Evolutionary conservation across 2,888 invertebrate genomes (phyloP).

Genomic region (Erynnis tages): DNA sequence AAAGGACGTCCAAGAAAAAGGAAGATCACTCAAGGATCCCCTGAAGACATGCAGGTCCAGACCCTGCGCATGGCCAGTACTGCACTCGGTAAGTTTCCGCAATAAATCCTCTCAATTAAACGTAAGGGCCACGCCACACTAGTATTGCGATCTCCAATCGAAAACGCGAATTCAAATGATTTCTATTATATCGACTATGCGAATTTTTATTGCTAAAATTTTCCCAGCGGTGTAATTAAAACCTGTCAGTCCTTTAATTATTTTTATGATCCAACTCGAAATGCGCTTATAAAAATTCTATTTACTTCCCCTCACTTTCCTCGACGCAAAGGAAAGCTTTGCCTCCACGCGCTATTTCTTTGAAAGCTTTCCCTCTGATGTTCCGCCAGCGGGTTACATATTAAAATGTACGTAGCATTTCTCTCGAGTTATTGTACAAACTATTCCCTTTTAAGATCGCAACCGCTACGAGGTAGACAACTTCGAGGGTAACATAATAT

Average conservation of each 20-base stretch:
- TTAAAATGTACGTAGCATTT: constrained; percentile 30
- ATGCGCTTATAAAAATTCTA: constrained; percentile 35
- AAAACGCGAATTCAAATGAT: constrained; percentile 18
- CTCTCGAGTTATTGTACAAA: constrained; percentile 15
- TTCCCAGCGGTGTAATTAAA: constrained; percentile 36
- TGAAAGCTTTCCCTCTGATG: constrained; percentile 32
- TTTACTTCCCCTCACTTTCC: constrained; percentile 33
- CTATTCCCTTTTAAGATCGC: constrained; percentile 10
- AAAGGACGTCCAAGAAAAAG: constrained; percentile 92
- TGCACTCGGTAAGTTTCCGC: constrained; percentile 82
- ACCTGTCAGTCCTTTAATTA: constrained; percentile 36
- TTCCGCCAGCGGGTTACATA: constrained; percentile 26
- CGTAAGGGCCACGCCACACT: constrained; percentile 7
- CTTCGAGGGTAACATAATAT: constrained; percentile 39
- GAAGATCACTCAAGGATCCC: constrained; percentile 82
- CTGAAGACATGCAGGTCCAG: constrained; percentile 84
- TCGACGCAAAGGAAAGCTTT: constrained; percentile 28
- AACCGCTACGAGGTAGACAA: neutral
- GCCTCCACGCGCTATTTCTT: constrained; percentile 29
- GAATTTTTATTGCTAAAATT: constrained; percentile 40
- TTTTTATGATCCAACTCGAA: constrained; percentile 33
- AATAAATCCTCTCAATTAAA: neutral
- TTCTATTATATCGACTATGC: constrained; percentile 34
- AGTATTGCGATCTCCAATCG: neutral
- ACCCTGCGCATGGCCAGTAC: constrained; percentile 87